These are phyloP conservation scores for Rhynchonycteris naso DNA, from an alignment of 2,797 vertebrate genomes.

Conservation along the genomic window DNA sequence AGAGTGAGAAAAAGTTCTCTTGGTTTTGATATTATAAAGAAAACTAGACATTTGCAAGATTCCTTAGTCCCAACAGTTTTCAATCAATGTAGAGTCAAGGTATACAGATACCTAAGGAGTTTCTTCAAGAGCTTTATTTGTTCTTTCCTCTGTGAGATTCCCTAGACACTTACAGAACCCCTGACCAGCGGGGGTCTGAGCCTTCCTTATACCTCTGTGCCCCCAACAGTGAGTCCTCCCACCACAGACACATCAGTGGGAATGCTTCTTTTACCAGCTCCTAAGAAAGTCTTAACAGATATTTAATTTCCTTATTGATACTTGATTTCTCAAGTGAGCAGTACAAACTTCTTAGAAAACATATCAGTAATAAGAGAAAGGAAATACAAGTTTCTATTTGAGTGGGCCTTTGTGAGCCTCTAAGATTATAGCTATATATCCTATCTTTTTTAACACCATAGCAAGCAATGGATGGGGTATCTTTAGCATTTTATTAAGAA, in stretches of 20 bases:
- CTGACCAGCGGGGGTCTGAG: background rate
- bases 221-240: background rate
- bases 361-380: background rate
- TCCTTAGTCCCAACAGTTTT: background rate
- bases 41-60: background rate
- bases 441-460: background rate
- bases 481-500: background rate
- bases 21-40: background rate
- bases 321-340: conserved; percentile 12
- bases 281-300: background rate
- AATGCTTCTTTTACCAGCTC: background rate
- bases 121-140: background rate
- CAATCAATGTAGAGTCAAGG: background rate
- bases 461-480: background rate
- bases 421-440: background rate
- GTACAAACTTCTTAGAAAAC: background rate
- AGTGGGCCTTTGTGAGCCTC: background rate
- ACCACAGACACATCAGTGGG: background rate
- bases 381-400: background rate
- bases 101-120: background rate
- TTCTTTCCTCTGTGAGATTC: background rate
- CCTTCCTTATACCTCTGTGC: background rate
- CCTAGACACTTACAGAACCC: background rate
- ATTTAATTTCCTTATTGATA: background rate
- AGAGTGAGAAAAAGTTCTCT: conserved; percentile 14